Evolutionary conservation across 1,140 invertebrate genomes (phyloP), one percentile per base, ranked within the genome.

Genomic region (Eciton burchellii): DNA sequence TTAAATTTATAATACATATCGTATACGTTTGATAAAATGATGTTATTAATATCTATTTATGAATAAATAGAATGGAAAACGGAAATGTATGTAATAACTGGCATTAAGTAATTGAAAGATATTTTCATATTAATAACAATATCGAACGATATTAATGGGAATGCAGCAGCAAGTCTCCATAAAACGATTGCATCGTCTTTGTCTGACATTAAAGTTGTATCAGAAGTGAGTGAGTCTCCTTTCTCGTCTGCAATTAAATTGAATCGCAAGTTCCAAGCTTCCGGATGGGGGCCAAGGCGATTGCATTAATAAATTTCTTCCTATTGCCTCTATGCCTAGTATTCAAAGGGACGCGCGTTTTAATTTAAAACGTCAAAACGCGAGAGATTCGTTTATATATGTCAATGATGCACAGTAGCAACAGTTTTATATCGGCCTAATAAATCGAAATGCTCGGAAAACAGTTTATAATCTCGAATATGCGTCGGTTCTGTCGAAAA

Each of bases 221-320:
- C 68, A 54, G 35, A 56, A 77, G 16, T 26, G 49, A 56, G 29
- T 68, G 74, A 79, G 35, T 77, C 49, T 68, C 63, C 21, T 70
- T 70, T 70, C 49, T 11, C 41, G 49, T 45, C 52, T 68, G 65
- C 74, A 57, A 70, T 70, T 79, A 68, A 79, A 79, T 77, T 77
- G 62, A 41, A 77, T 68, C 70, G 59, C 16, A 62, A 68, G 29
- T 24, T 54, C 35, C n/a, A 56, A 84, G 70, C 65, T 84, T 70
- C 52, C 49, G 65, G 70, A 41, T 47, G 19, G 60, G 43, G 54
- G 62, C 68, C 21, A 56, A 66, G 26, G 19, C 45, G 29, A 72
- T 49, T 81, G 79, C 68, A 76, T 84, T 81, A 84, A 81, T 86
- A 84, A 81, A 79, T 70, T 70, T 70, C 63, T 57, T 68, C 24